Evolutionary conservation across 64 coral and sea anemone species (phyloP), one percentile per base, ranked within the genome.

Genomic region (Stylophora pistillata): DNA sequence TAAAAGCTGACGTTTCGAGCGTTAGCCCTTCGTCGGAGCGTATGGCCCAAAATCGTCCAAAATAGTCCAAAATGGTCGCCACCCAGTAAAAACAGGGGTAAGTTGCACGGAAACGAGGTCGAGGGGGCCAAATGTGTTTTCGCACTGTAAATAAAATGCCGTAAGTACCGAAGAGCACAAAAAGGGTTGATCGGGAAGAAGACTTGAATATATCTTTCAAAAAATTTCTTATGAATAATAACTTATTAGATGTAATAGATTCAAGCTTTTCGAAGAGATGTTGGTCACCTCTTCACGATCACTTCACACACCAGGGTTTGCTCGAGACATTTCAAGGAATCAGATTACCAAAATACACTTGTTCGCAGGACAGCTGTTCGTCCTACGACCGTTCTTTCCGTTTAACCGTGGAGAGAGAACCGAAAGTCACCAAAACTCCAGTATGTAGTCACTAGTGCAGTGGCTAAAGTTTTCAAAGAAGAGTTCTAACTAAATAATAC

Each of bases 91-190:
- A n/a, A n/a, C n/a, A n/a, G n/a, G n/a, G n/a, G n/a, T n/a, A n/a
- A n/a, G n/a, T n/a, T n/a, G n/a, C n/a, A n/a, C n/a, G n/a, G n/a
- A n/a, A n/a, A n/a, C n/a, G n/a, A n/a, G n/a, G n/a, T n/a, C n/a
- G n/a, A n/a, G n/a, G n/a, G n/a, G n/a, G n/a, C n/a, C n/a, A n/a
- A n/a, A n/a, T n/a, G n/a, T 72, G 69, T 29, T 72, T 72, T n/a
- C n/a, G 72, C 52, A 26, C 26, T 32, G n/a, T 25, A 53, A 78
- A 47, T 26, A 84, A 66, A 33, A 84, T 84, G 80, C 80, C 60
- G 12, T 26, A 60, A 62, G 80, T 84, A 20, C 60, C 80, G 14
- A 13, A 26, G 21, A 62, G 79, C 31, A 82, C 79, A 23, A 82
- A 82, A 30, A 82, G 28, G 29, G 58, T 57, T 29, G 27, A 80